Percentiles rank a stretch among this genome's conserved stretches.
These are phyloP conservation scores for Danio kyathit DNA, from an alignment of 2,797 vertebrate species.

Conservation along the genomic window DNA sequence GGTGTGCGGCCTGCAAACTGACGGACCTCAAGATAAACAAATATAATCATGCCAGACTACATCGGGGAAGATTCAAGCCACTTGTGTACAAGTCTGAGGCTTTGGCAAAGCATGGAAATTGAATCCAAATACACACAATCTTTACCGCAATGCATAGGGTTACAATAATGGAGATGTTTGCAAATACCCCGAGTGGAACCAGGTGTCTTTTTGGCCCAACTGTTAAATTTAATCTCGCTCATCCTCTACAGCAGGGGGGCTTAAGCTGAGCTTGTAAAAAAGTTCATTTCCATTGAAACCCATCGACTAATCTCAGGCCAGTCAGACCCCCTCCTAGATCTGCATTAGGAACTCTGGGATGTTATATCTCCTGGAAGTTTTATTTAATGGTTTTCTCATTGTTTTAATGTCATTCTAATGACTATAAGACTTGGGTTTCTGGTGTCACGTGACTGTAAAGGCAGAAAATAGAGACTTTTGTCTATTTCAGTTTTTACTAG, in stretches of 20 bases:
- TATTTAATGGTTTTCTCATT: constrained; percentile 65
- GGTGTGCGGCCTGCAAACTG: constrained; percentile 27
- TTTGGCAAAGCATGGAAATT: constrained; percentile 24
- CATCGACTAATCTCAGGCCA: constrained; percentile 56
- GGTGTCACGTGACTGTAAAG: background rate
- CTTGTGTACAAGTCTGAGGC: constrained; percentile 29
- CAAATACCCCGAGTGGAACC: constrained; percentile 52
- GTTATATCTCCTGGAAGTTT: constrained; percentile 62
- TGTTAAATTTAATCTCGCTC: constrained; percentile 51
- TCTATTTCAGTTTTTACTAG: background rate
- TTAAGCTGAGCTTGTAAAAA: constrained; percentile 62
- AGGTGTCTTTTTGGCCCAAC: constrained; percentile 47
- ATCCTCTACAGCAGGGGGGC: constrained; percentile 62
- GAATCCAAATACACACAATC: constrained; percentile 29
- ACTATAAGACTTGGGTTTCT: constrained; percentile 3
- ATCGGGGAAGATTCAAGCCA: constrained; percentile 15
- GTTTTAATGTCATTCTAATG: constrained; percentile 56
- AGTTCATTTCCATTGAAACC: constrained; percentile 71
- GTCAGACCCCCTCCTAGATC: constrained; percentile 59
- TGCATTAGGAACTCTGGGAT: constrained; percentile 56
- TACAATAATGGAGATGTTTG: constrained; percentile 41
- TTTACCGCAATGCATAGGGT: constrained; percentile 15
- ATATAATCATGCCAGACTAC: background rate
- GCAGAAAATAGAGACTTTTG: background rate
- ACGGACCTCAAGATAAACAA: constrained; percentile 39